These are phyloP conservation scores for Siniperca obscura DNA, from an alignment of 2,797 vertebrate genomes.

Conservation along the genomic window DNA sequence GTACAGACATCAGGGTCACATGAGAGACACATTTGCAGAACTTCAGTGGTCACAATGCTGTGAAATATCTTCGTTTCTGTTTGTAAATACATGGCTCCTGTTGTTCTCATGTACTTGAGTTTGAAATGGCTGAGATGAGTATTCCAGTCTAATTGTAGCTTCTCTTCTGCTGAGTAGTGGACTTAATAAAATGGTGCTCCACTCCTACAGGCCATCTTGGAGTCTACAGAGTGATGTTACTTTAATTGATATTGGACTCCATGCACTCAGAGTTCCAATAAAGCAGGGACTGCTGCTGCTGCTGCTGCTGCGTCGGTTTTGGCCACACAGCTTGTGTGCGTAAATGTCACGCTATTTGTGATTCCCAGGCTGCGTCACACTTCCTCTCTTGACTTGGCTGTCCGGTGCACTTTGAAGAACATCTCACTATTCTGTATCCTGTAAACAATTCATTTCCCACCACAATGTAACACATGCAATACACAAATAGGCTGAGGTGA, in stretches of 20 bases:
- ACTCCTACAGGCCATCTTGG: conserved; percentile 16
- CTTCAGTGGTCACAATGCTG: not conserved
- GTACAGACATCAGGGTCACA: conserved; percentile 23
- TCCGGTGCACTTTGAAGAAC: conserved; percentile 61
- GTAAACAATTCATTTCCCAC: conserved; percentile 77
- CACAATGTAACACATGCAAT: conserved; percentile 33
- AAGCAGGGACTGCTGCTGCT: conserved; percentile 26
- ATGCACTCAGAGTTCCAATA: conserved; percentile 33
- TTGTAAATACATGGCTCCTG: not conserved
- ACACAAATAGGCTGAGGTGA: conserved; percentile 41
- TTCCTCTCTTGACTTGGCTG: conserved; percentile 49
- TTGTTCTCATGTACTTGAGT: not conserved
- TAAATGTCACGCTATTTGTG: conserved; percentile 55
- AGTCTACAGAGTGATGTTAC: conserved; percentile 20
- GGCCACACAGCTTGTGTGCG: conserved; percentile 44
- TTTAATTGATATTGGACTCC: conserved; percentile 42
- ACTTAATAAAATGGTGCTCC: conserved; percentile 50
- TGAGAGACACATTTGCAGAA: conserved; percentile 26
- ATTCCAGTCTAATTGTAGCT: conserved; percentile 6
- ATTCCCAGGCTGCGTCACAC: conserved; percentile 49
- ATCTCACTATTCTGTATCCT: conserved; percentile 70
- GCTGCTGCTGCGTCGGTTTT: conserved; percentile 37
- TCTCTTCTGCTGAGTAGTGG: conserved; percentile 33
- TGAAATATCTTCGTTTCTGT: conserved; percentile 20
- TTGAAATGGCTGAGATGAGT: conserved; percentile 6